Conservation (phyloP, 2,888 invertebrate species). For the Lysandra bellargus region DNA sequence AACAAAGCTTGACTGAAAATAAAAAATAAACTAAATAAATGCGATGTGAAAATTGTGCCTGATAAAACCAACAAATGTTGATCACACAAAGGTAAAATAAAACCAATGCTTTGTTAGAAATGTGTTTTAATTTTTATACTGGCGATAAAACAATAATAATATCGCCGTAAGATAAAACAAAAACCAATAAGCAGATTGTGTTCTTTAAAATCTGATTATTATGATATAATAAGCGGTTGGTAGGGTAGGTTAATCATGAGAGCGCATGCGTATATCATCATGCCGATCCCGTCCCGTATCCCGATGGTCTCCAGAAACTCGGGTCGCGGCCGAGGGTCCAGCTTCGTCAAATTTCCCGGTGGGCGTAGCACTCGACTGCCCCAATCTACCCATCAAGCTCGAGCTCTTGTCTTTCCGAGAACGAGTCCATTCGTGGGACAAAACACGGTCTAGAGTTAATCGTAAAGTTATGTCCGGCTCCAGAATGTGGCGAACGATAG, state of each 20-base stretch:
- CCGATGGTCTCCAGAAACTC: slow-evolving; percentile 73
- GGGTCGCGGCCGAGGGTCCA: slow-evolving; percentile 67
- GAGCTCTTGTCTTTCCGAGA: slow-evolving; percentile 82
- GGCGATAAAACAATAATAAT: slow-evolving; percentile 6
- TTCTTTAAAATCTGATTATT: background rate
- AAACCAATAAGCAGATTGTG: background rate
- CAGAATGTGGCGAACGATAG: slow-evolving; percentile 88
- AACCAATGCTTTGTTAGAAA: background rate
- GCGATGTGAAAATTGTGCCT: background rate
- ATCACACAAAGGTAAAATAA: background rate
- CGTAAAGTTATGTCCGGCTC: slow-evolving; percentile 92
- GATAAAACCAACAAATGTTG: background rate
- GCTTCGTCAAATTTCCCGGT: slow-evolving; percentile 67
- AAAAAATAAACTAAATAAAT: background rate
- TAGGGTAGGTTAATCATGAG: slow-evolving; percentile 54
- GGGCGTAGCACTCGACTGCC: slow-evolving; percentile 79
- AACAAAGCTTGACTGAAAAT: background rate
- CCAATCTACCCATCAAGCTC: slow-evolving; percentile 80
- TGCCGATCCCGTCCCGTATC: slow-evolving; percentile 70
- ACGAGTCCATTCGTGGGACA: slow-evolving; percentile 88
- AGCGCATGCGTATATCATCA: slow-evolving; percentile 71
- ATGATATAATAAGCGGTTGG: no score
- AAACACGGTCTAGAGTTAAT: slow-evolving; percentile 86
- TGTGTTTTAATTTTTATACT: background rate
- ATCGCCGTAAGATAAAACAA: background rate